Base-by-base conservation (phyloP, 2,888 invertebrate genomes). In the Sylvicola cinctus region DNA sequence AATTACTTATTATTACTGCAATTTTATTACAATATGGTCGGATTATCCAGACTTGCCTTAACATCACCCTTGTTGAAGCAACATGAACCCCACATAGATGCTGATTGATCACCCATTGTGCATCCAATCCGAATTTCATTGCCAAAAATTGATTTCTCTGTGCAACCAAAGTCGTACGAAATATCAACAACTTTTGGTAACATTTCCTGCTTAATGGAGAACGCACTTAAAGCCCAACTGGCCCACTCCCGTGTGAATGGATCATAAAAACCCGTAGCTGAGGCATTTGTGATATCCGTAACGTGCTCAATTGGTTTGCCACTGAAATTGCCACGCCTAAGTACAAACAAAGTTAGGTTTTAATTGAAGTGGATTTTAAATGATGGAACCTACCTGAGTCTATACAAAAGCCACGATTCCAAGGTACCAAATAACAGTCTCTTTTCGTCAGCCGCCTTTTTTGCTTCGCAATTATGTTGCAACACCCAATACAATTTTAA, bases 391-490 rank as follows among this genome's bases (percentile, higher is more conserved):
- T 40, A 45, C 45, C 51, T 78, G 34, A 91, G 60, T 61, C 79
- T 83, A 61, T 87, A 77, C 35, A 93, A 51, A 32, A 96, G 63
- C 90, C 91, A 98, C 0, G 90, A 84, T 50, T 96, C 96, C 35
- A 96, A 61, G 2, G 88, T 81, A 5, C 90, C 84, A 55, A 85
- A 81, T 54, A 77, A 66, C 1, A 78, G 77, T 42, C 73, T 66
- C 27, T 73, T 68, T 32, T 60, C 58, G 40, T 58, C 52, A 4
- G 74, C 58, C 2, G 77, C 79, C 41, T 65, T 58, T 48, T 70
- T 68, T 39, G 91, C 61, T 31, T 67, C 66, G 10, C 69, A 60
- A 38, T 80, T 65, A 46, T 85, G 74, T 44, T 77, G 63, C 25
- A 90, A 54, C 16, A 73, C 74, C 81, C 88, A 87, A 35, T 72